Evolutionary conservation across 2,113 vertebrate genomes (phyloP), one percentile per base, ranked within the genome.

Genomic region (Percopsis transmontana): DNA sequence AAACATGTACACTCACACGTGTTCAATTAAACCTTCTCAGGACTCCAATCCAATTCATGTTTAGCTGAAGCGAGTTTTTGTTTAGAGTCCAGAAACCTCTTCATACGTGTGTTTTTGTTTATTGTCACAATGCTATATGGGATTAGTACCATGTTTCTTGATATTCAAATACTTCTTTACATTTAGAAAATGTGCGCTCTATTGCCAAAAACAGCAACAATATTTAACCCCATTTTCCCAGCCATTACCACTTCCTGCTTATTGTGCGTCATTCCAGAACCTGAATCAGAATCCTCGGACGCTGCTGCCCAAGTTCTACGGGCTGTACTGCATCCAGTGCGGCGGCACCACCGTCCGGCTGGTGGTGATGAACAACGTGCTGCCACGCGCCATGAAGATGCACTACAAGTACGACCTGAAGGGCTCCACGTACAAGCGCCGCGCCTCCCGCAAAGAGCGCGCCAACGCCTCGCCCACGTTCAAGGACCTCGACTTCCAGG

Each of bases 401-500:
- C 93, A 98, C 89, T 95, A 94, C 83, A 98, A 94, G 0, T 99
- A 97, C 0, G 97, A 99, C 88, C 88, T 99, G 85, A 99, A 98
- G 80, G 96, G 96, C 0, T 99, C 97, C 2, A 97, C 95, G 0
- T 96, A 97, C 80, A 98, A 97, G 72, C 91, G 97, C 5, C 91
- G 93, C 8, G 96, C 96, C 15, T 97, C 95, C 13, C 92, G 94
- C 20, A 98, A 96, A 79, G 97, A 99, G 78, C 90, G 92, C 0
- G 72, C 87, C 73, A 99, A 99, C 73, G 66, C 90, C 58, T 94
- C 89, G 1, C 96, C 96, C 65, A 98, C 95, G 0, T 98, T 95
- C 84, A 99, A 98, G 84, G 97, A 98, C 85, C 88, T 99, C 88
- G 97, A 99, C 92, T 98, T 99, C 84, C 94, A 97, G 79, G 95